A percentile compares a stretch with the other conserved stretches of the same genome.
Conservation (phyloP, 2,888 invertebrate species). For the Eilema sororculum region DNA sequence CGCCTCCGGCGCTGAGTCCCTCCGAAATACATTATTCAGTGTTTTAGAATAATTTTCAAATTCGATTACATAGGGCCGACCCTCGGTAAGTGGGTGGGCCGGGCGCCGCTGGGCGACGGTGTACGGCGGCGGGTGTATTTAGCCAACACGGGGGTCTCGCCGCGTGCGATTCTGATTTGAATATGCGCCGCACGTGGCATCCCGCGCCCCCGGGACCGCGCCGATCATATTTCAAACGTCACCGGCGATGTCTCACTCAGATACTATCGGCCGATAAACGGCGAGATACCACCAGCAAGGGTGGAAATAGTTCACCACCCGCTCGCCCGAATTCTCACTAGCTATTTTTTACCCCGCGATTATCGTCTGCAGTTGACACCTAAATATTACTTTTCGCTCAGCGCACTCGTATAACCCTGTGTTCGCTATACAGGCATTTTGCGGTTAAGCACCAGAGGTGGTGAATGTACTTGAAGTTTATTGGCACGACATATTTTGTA, state of each 20-base stretch:
- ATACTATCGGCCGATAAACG: constrained; percentile 86
- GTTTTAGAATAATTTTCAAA: constrained; percentile 88
- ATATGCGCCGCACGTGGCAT: constrained; percentile 86
- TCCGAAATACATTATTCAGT: constrained; percentile 87
- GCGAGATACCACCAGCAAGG: constrained; percentile 78
- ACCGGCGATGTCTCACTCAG: constrained; percentile 87
- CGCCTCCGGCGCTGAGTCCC: constrained; percentile 82
- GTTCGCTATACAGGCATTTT: constrained; percentile 73
- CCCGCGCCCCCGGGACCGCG: constrained; percentile 80
- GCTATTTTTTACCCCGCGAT: constrained; percentile 85
- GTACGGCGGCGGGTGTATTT: constrained; percentile 83
- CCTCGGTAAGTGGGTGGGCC: constrained; percentile 85
- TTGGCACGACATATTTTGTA: constrained; percentile 73
- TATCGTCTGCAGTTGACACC: constrained; percentile 86
- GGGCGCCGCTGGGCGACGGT: constrained; percentile 59
- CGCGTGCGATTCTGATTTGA: constrained; percentile 86
- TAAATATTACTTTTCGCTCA: constrained; percentile 84
- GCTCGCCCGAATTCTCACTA: constrained; percentile 55
- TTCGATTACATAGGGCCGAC: constrained; percentile 87
- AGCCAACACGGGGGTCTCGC: constrained; percentile 86
- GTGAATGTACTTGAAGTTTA: constrained; percentile 76
- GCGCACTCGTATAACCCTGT: constrained; percentile 57
- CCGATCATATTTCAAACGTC: constrained; percentile 87
- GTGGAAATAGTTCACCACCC: constrained; percentile 78
- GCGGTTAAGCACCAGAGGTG: constrained; percentile 64